These are phyloP conservation scores for Drosophila mettleri DNA, from an alignment of 2,888 invertebrate species.

Conservation along the genomic window DNA sequence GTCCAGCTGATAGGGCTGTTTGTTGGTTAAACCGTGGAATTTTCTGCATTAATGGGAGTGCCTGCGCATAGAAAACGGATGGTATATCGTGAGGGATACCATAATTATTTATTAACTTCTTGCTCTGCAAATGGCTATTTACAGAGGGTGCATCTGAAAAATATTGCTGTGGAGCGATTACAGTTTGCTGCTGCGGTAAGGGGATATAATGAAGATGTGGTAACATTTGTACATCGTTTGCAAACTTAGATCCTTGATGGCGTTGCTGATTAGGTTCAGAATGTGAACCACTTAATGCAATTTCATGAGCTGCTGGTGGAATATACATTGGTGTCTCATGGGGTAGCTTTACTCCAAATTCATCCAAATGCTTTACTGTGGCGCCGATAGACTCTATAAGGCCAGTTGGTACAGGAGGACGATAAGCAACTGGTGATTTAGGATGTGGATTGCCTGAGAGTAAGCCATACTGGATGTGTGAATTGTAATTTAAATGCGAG, in stretches of 20 bases:
- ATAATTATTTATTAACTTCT: conserved; percentile 65
- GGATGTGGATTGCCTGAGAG: conserved; percentile 78
- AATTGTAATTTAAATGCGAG: conserved; percentile 56
- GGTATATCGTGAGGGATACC: conserved; percentile 69
- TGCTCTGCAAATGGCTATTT: conserved; percentile 48
- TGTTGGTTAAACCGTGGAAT: conserved; percentile 75
- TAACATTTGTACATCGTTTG: conserved; percentile 52
- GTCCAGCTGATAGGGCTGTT: conserved; percentile 13
- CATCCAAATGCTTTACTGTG: conserved; percentile 88
- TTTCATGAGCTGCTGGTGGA: conserved; percentile 88
- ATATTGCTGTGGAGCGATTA: conserved; percentile 57
- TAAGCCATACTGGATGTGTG: conserved; percentile 80
- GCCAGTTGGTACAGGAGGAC: conserved; percentile 90
- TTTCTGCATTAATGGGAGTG: conserved; percentile 75
- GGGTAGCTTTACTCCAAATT: conserved; percentile 86
- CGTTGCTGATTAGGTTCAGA: conserved; percentile 41
- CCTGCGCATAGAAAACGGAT: conserved; percentile 74
- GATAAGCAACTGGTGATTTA: conserved; percentile 88
- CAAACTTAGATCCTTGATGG: conserved; percentile 64
- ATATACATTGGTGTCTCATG: conserved; percentile 87
- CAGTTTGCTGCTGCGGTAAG: conserved; percentile 43
- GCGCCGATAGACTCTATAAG: conserved; percentile 89
- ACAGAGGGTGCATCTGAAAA: conserved; percentile 53
- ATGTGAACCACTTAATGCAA: conserved; percentile 62
- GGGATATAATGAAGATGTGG: conserved; percentile 57